phyloP scores from a whole-genome alignment of 2,113 vertebrate genomes.

The Anas platyrhynchos region DNA sequence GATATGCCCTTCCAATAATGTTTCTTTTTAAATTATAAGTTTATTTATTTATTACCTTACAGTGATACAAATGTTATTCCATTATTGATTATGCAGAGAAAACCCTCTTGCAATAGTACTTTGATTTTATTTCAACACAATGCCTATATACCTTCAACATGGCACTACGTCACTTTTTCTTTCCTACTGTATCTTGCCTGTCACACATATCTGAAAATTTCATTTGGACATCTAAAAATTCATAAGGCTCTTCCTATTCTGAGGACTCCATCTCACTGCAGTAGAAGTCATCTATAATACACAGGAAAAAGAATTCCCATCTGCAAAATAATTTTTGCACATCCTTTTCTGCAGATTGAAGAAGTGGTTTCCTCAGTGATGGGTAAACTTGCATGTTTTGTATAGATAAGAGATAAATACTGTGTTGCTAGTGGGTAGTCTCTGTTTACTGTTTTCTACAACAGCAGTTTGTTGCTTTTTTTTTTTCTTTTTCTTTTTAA shows the following conservation, averaged over 20 bases:
- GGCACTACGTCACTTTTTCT: background rate
- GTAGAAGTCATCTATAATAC: background rate
- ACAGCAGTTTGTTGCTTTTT: background rate
- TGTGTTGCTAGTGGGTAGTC: background rate
- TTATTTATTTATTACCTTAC: background rate
- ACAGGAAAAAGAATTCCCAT: background rate
- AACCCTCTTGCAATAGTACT: background rate
- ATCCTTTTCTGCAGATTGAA: background rate
- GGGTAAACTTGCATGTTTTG: background rate
- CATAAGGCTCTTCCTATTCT: background rate
- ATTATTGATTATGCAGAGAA: background rate
- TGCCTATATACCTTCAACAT: background rate
- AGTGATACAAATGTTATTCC: background rate
- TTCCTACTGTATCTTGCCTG: background rate
- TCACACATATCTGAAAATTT: background rate
- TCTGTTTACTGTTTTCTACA: background rate
- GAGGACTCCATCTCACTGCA: background rate
- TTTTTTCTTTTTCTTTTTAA: constrained; percentile 20
- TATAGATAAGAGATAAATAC: background rate
- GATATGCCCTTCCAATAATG: background rate
- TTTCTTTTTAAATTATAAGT: background rate
- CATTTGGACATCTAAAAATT: background rate
- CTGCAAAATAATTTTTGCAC: background rate
- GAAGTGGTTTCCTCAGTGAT: background rate
- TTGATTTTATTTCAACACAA: background rate